phyloP scores from a whole-genome alignment of 2,797 vertebrate species.

The Urophycis tenuis region DNA sequence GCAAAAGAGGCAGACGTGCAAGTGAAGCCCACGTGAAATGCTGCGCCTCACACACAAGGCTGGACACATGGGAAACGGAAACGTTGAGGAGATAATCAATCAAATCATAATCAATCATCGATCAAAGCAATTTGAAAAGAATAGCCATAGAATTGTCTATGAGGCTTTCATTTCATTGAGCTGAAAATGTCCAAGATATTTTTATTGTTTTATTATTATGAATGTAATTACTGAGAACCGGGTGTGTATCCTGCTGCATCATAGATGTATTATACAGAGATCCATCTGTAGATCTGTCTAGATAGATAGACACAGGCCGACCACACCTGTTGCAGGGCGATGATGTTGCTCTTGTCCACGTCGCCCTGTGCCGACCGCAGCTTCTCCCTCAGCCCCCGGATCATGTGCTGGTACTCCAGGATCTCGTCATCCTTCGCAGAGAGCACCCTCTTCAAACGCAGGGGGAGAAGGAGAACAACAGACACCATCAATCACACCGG shows the following conservation, averaged over 20 bases:
- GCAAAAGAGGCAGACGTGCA: background rate
- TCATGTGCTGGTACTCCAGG: constrained; percentile 84
- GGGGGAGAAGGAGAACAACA: background rate
- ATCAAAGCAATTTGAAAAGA: background rate
- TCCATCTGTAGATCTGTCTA: background rate
- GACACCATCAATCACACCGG: background rate
- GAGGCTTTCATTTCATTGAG: background rate
- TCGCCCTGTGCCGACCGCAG: constrained; percentile 82
- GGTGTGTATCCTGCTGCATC: background rate
- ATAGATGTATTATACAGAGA: background rate
- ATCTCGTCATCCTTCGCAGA: constrained; percentile 90
- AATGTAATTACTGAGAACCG: background rate
- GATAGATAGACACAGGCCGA: background rate
- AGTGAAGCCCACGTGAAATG: background rate
- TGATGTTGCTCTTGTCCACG: constrained; percentile 83
- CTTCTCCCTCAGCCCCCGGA: constrained; percentile 82
- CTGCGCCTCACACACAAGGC: background rate
- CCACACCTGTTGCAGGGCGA: constrained; percentile 86
- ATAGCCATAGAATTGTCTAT: background rate
- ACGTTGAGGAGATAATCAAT: background rate
- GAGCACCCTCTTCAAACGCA: constrained; percentile 73
- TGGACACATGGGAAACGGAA: too few species aligned
- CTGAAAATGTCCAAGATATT: background rate
- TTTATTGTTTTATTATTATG: background rate
- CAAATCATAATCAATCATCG: too few species aligned